Conservation (phyloP, 2,113 vertebrate species). For the Prietella phreatophila region DNA sequence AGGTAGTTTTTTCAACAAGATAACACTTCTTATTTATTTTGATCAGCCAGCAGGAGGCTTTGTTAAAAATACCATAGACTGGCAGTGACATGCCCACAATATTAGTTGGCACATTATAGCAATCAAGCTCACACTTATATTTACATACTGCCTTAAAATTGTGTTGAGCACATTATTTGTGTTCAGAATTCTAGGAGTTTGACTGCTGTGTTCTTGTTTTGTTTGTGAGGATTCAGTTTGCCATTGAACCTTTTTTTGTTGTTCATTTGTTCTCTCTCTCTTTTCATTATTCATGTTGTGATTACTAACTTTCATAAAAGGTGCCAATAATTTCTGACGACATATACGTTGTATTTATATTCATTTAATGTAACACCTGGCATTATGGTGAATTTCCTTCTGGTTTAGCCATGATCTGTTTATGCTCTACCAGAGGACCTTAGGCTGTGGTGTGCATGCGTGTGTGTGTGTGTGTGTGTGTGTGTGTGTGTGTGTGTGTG, state of each 20-base stretch:
- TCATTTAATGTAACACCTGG: not conserved
- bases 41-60: not conserved
- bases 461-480: conserved; percentile 22
- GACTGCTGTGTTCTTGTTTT: not conserved
- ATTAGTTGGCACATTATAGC: not conserved
- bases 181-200: not conserved
- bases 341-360: not conserved
- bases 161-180: not conserved
- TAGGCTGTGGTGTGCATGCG: conserved; percentile 29
- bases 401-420: conserved; percentile 28
- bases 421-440: conserved; percentile 34
- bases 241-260: not conserved
- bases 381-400: conserved; percentile 9
- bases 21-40: not conserved
- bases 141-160: not conserved
- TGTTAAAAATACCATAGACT: not conserved
- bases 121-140: not conserved
- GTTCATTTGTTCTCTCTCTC: not conserved
- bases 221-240: not conserved
- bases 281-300: not conserved
- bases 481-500: not conserved
- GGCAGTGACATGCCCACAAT: not conserved
- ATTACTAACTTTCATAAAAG: not conserved
- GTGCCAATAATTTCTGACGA: not conserved
- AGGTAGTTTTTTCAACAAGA: not conserved